These are phyloP conservation scores for Mya arenaria DNA, from an alignment of 1,140 invertebrate genomes.

Conservation along the genomic window DNA sequence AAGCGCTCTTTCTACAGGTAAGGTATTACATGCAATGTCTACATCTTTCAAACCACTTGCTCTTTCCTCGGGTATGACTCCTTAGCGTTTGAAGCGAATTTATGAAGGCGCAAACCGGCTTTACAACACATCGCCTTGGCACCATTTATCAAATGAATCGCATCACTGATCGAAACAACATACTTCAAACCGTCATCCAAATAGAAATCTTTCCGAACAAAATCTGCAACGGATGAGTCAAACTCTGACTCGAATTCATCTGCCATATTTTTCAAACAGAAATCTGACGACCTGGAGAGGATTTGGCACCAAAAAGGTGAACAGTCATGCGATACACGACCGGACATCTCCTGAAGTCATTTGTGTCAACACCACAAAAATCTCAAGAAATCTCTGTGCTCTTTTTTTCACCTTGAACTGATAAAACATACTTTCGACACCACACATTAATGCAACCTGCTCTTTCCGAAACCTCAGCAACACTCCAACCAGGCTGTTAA, in stretches of 20 bases:
- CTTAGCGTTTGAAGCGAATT: slow-evolving; percentile 50
- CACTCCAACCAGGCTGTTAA: slow-evolving; percentile 64
- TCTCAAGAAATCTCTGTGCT: too few species aligned
- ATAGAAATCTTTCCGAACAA: slow-evolving; percentile 54
- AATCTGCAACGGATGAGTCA: slow-evolving; percentile 7
- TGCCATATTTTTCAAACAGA: slow-evolving; percentile 46
- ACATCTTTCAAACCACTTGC: slow-evolving; percentile 20
- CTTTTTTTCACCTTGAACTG: too few species aligned
- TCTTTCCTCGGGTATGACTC: slow-evolving; percentile 24
- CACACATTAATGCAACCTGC: slow-evolving; percentile 62
- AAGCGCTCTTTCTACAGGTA: slow-evolving; percentile 48
- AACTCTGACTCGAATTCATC: slow-evolving; percentile 4
- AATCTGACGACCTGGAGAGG: slow-evolving; percentile 58
- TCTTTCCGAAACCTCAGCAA: slow-evolving; percentile 68
- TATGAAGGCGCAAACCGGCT: slow-evolving; percentile 47
- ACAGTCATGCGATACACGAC: slow-evolving; percentile 55
- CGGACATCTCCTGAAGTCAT: too few species aligned
- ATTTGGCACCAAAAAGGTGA: slow-evolving; percentile 62
- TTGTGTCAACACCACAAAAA: too few species aligned
- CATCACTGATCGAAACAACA: slow-evolving; percentile 11
- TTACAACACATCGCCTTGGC: slow-evolving; percentile 23
- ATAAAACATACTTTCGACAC: slow-evolving; percentile 73
- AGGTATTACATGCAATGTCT: slow-evolving; percentile 22
- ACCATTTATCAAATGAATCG: slow-evolving; percentile 17
- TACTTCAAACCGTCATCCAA: slow-evolving; percentile 55